Conservation (phyloP, 2,797 vertebrate genomes). For the Orientallactaga sibirica region DNA sequence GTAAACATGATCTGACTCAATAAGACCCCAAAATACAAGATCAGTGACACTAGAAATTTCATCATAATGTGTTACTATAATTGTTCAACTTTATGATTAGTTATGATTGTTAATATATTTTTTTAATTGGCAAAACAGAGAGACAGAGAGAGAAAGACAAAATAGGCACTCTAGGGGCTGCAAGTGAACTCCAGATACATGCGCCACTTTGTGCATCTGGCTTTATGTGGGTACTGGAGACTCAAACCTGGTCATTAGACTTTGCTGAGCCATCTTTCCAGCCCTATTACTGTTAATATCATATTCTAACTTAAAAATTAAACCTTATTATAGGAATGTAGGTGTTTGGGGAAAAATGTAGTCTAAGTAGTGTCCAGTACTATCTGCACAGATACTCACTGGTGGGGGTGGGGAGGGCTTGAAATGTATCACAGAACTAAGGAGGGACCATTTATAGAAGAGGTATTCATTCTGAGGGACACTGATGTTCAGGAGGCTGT, state of each 20-base stretch:
- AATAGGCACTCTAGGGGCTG: no score
- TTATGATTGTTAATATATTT: not conserved
- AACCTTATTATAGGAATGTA: not conserved
- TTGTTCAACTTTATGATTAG: not conserved
- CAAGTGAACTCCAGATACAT: no score
- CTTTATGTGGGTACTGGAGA: no score
- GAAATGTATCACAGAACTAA: no score
- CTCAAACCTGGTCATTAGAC: no score
- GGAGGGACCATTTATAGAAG: not conserved
- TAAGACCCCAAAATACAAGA: not conserved
- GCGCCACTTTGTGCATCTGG: no score
- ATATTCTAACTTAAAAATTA: not conserved
- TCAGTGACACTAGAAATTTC: not conserved
- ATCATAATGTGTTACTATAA: not conserved
- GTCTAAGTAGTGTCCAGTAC: not conserved
- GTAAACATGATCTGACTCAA: not conserved
- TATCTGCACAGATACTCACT: not conserved
- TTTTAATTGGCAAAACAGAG: no score
- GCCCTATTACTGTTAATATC: no score
- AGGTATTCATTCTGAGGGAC: not conserved
- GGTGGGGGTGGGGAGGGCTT: not conserved
- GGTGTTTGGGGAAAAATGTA: no score
- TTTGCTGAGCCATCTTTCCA: no score
- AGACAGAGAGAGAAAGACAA: no score
- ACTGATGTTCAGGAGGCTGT: accelerated